Percentiles rank a stretch among this genome's conserved stretches.
Evolutionary conservation across 2,113 vertebrate species (phyloP).

Genomic region (Psettodes erumei): DNA sequence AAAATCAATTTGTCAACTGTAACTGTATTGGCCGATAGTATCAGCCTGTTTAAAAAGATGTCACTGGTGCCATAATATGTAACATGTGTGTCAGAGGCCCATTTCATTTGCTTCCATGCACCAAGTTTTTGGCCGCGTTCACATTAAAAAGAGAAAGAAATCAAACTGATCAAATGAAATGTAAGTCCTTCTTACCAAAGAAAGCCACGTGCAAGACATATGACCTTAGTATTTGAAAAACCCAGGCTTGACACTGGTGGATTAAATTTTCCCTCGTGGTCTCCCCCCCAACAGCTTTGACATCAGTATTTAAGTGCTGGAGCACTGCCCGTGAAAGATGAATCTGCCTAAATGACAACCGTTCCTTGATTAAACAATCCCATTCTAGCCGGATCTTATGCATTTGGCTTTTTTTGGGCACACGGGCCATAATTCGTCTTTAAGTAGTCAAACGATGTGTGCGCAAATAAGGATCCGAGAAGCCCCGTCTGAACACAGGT

Average conservation of each 20-base stretch:
- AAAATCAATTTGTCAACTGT: too few relatives aligned
- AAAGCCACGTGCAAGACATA: constrained; percentile 10
- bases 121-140: neutral
- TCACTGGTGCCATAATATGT: neutral
- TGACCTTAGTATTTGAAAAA: constrained; percentile 21
- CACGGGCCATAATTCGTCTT: neutral
- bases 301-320: neutral
- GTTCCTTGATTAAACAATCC: neutral
- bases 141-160: too few relatives aligned
- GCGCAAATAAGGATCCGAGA: constrained; percentile 8
- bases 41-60: neutral
- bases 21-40: too few relatives aligned
- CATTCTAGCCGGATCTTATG: neutral
- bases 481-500: neutral
- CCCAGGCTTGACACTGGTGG: neutral
- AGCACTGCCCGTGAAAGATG: neutral
- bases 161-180: neutral
- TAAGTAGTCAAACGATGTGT: neutral
- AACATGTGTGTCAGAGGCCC: neutral
- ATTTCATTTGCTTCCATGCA: neutral
- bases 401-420: neutral
- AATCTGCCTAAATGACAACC: neutral
- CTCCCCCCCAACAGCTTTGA: neutral
- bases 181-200: neutral
- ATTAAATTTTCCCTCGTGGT: neutral